Evolutionary conservation across 2,797 vertebrate species (phyloP).

Genomic region (Dipus sagitta): DNA sequence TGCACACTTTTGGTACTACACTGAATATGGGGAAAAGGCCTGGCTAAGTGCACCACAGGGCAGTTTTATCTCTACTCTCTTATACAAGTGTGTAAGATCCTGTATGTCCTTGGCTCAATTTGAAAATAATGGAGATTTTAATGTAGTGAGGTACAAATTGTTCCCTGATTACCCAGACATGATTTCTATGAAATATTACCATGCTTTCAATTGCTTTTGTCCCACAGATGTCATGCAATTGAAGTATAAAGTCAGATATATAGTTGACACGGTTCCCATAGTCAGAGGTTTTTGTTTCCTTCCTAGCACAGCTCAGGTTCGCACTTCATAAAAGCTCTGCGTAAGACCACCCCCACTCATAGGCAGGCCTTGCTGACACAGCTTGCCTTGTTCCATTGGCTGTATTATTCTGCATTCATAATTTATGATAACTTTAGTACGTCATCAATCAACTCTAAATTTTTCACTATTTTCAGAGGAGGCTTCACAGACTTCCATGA

Average conservation of each 20-base stretch:
- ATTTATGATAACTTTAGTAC: not conserved
- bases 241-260: not conserved
- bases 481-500: not conserved
- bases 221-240: not conserved
- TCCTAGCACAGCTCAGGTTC: not conserved
- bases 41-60: not conserved
- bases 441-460: not conserved
- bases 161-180: not conserved
- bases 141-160: not conserved
- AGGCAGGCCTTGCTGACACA: not conserved
- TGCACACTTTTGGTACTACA: not conserved
- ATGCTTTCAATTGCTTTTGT: conserved; percentile 13
- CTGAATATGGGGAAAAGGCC: not conserved
- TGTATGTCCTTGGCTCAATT: not conserved
- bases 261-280: not conserved
- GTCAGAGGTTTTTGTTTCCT: not conserved
- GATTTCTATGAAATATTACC: not conserved
- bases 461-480: conserved; percentile 5
- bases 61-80: not conserved
- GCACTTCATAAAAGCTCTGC: not conserved
- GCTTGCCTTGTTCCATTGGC: not conserved
- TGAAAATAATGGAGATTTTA: not conserved
- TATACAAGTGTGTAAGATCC: not conserved
- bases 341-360: not conserved
- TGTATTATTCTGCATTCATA: not conserved